phyloP scores from a whole-genome alignment of 2,113 vertebrate species.

The Tragelaphus buxtoni region DNA sequence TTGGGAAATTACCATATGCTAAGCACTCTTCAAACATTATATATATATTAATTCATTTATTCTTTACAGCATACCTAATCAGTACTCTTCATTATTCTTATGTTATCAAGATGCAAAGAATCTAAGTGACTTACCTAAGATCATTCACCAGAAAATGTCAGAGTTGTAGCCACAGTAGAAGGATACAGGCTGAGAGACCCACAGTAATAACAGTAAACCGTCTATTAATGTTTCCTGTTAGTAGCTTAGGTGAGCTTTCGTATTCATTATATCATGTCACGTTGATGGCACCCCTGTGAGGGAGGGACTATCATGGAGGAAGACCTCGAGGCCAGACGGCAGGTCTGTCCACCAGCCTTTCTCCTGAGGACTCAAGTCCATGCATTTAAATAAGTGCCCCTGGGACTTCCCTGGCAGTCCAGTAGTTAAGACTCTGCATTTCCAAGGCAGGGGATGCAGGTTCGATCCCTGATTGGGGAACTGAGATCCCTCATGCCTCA shows the following conservation, averaged over 20 bases:
- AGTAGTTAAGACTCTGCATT: neutral
- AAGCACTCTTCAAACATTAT: neutral
- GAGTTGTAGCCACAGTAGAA: neutral
- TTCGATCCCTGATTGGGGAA: neutral
- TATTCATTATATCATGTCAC: rapidly evolving
- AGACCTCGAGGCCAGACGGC: neutral
- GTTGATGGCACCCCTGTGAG: neutral
- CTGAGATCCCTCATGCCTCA: neutral
- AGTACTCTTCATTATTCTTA: neutral
- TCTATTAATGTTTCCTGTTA: no score
- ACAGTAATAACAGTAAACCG: neutral
- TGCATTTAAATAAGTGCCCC: neutral
- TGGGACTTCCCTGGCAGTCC: neutral
- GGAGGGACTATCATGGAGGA: neutral
- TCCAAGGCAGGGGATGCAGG: neutral
- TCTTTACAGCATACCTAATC: neutral
- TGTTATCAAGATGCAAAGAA: neutral
- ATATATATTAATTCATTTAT: neutral
- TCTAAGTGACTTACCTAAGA: neutral
- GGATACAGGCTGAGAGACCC: neutral
- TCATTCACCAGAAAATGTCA: neutral
- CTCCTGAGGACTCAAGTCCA: neutral
- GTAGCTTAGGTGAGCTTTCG: neutral
- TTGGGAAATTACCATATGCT: neutral
- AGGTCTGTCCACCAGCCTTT: neutral